These are phyloP conservation scores for Pocillopora grandis DNA, from an alignment of 92 coral and sea anemone genomes.

Conservation along the genomic window DNA sequence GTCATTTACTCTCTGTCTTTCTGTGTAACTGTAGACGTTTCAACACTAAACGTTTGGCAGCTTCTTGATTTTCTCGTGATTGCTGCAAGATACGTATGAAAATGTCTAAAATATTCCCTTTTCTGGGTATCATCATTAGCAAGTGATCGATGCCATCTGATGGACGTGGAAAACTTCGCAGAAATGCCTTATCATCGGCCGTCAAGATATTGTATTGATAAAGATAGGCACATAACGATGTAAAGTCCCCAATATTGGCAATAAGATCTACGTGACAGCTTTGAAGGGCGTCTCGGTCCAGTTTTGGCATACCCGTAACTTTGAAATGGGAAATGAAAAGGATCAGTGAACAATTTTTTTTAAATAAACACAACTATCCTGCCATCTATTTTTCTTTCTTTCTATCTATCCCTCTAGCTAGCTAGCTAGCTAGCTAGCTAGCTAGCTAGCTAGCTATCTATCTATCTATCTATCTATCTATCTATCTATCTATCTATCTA, in stretches of 20 bases:
- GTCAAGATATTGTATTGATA: slow-evolving; percentile 2
- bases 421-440: too few relatives aligned
- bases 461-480: too few relatives aligned
- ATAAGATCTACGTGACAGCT: slow-evolving; percentile 1
- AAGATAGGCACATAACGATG: not conserved
- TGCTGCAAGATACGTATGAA: not conserved
- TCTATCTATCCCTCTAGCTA: too few relatives aligned
- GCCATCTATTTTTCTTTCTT: not conserved
- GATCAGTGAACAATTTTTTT: not conserved
- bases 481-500: too few relatives aligned
- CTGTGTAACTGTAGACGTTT: not conserved
- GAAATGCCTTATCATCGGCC: not conserved
- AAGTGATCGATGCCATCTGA: not conserved
- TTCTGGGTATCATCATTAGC: not conserved
- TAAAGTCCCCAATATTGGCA: not conserved
- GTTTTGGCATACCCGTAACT: not conserved
- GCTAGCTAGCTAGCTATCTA: too few relatives aligned
- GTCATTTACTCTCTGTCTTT: not conserved
- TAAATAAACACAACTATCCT: not conserved
- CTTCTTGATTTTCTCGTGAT: slow-evolving; percentile 2
- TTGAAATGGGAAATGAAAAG: not conserved
- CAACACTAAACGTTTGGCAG: not conserved
- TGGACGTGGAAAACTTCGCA: not conserved
- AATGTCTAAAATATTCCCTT: slow-evolving; percentile 14
- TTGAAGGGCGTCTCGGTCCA: slow-evolving; percentile 1